phyloP scores from a whole-genome alignment of 2,797 vertebrate genomes.

The Craterocephalus amniculus region DNA sequence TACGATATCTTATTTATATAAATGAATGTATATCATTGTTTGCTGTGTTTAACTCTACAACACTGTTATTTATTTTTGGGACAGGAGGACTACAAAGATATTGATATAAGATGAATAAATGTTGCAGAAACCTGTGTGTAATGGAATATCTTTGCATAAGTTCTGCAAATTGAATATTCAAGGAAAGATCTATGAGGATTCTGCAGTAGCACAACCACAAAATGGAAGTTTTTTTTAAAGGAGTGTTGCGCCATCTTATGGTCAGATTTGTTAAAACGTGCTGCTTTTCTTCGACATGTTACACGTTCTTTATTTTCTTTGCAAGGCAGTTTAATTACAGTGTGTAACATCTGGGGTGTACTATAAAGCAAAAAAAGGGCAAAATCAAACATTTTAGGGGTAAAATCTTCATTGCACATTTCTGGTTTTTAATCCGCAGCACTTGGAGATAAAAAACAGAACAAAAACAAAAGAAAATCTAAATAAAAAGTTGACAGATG shows the following conservation, averaged over 20 bases:
- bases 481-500: not conserved
- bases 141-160: not conserved
- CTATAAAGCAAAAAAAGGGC: not conserved
- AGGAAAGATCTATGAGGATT: not conserved
- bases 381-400: not conserved
- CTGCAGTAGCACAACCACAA: not conserved
- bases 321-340: not conserved
- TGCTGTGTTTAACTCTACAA: slow-evolving; percentile 76
- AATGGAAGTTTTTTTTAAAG: slow-evolving; percentile 5
- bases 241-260: slow-evolving; percentile 63
- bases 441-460: not conserved
- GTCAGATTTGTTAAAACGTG: slow-evolving; percentile 4
- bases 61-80: slow-evolving; percentile 75
- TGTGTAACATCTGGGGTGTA: not conserved
- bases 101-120: slow-evolving; percentile 75
- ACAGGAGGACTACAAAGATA: slow-evolving; percentile 52
- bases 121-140: slow-evolving; percentile 59
- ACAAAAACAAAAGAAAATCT: not conserved
- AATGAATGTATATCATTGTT: slow-evolving; percentile 81
- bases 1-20: slow-evolving; percentile 80
- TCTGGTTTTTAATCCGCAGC: not conserved
- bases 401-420: slow-evolving; percentile 1
- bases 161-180: not conserved
- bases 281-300: not conserved
- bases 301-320: not conserved